These are phyloP conservation scores for Oryzaephilus surinamensis DNA, from an alignment of 1,140 invertebrate genomes.

Conservation along the genomic window DNA sequence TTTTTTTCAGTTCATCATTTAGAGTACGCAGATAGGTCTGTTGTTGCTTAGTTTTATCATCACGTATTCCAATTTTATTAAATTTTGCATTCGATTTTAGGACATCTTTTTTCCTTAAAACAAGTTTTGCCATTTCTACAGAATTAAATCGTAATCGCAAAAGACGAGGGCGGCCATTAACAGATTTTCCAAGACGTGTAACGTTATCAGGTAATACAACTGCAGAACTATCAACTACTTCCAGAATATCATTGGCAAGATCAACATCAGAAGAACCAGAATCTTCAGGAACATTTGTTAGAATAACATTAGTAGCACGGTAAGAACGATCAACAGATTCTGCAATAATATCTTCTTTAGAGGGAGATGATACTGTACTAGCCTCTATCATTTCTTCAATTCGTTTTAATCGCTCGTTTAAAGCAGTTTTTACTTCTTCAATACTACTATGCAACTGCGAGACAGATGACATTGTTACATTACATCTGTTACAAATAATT, in stretches of 20 bases:
- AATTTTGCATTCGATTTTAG: neutral
- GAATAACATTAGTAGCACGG: constrained; percentile 2
- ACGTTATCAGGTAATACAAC: constrained; percentile 5
- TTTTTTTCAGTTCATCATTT: no score
- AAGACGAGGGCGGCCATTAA: neutral
- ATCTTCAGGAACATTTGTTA: constrained; percentile 5
- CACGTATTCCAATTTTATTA: neutral
- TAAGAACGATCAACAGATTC: constrained; percentile 3
- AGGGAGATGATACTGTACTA: neutral
- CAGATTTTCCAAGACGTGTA: constrained; percentile 1
- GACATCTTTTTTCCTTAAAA: neutral
- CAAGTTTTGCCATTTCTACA: neutral
- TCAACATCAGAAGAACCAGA: constrained; percentile 1
- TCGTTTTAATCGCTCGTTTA: neutral
- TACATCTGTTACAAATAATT: constrained; percentile 1
- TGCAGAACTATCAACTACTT: constrained; percentile 2
- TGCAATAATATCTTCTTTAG: constrained; percentile 1
- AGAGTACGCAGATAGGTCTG: no score
- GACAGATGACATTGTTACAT: neutral
- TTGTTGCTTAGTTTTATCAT: no score
- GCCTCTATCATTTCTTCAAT: neutral
- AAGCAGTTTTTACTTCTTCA: neutral
- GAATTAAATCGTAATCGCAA: neutral
- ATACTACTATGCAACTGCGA: neutral
- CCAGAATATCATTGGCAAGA: constrained; percentile 7